Conservation (phyloP, 2,113 vertebrate species). For the Apus apus region DNA sequence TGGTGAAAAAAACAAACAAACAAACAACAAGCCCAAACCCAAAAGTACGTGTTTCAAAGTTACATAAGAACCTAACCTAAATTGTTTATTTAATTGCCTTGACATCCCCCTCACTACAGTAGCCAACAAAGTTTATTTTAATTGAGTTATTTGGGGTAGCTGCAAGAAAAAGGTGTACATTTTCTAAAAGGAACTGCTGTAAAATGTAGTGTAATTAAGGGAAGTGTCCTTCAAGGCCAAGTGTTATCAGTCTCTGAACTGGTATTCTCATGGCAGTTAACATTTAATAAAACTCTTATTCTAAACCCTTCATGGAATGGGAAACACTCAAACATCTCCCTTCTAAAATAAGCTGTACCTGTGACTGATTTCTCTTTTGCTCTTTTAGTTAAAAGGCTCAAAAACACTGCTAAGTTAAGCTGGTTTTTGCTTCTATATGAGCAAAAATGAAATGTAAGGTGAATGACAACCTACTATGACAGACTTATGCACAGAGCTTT, state of each 20-base stretch:
- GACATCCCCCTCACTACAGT: not conserved
- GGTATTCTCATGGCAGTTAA: not conserved
- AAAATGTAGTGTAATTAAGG: not conserved
- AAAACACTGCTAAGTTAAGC: not conserved
- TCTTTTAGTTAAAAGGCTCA: not conserved
- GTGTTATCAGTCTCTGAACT: not conserved
- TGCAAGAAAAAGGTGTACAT: not conserved
- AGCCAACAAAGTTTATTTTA: not conserved
- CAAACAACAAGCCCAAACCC: not conserved
- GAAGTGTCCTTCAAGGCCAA: not conserved
- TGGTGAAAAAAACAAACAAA: not conserved
- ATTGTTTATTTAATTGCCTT: not conserved
- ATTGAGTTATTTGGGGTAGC: not conserved
- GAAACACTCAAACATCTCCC: not conserved
- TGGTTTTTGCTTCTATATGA: not conserved
- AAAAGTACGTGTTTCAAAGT: not conserved
- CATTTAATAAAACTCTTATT: not conserved
- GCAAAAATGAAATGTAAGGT: not conserved
- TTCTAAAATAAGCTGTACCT: not conserved
- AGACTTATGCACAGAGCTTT: not conserved
- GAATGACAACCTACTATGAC: not conserved
- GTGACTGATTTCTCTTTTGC: not conserved
- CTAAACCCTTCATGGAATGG: not conserved
- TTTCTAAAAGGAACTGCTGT: not conserved
- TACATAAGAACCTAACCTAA: not conserved